phyloP scores from a whole-genome alignment of 2,113 vertebrate species.

The Megalops atlanticus region DNA sequence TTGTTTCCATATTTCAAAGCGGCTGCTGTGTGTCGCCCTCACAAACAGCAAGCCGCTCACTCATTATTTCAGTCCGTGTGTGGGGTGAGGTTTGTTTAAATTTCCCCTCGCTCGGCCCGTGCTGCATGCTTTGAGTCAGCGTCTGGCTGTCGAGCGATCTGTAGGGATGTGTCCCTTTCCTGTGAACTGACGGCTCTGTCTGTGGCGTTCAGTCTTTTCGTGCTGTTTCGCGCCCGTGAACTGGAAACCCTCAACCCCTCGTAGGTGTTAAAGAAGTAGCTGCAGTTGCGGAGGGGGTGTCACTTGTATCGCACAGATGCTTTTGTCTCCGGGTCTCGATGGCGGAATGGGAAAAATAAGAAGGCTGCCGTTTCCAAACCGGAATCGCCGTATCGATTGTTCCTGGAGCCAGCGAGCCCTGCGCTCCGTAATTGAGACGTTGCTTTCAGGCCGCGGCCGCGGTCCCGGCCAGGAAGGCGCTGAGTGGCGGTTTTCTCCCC shows the following conservation, averaged over 20 bases:
- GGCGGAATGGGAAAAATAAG: conserved; percentile 35
- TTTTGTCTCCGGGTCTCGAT: conserved; percentile 34
- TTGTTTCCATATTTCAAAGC: no score
- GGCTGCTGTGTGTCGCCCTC: no score
- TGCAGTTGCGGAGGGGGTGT: background rate
- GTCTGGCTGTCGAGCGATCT: no score
- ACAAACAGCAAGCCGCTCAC: no score
- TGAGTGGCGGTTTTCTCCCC: background rate
- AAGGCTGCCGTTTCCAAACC: conserved; percentile 64
- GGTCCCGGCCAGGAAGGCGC: conserved; percentile 5
- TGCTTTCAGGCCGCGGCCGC: conserved; percentile 31
- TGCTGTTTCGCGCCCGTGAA: background rate
- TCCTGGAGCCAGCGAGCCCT: conserved; percentile 47
- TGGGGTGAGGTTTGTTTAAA: no score
- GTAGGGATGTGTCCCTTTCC: no score
- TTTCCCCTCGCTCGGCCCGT: no score
- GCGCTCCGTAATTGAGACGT: conserved; percentile 61
- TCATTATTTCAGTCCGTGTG: no score
- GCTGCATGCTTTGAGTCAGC: no score
- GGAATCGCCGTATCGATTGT: conserved; percentile 74
- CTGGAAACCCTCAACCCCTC: background rate
- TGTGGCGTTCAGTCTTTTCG: background rate
- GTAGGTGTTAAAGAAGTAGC: background rate
- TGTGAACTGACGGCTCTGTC: no score
- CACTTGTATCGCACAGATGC: background rate